Conservation (phyloP, 1,140 invertebrate species). For the Eupristina koningsbergeri region DNA sequence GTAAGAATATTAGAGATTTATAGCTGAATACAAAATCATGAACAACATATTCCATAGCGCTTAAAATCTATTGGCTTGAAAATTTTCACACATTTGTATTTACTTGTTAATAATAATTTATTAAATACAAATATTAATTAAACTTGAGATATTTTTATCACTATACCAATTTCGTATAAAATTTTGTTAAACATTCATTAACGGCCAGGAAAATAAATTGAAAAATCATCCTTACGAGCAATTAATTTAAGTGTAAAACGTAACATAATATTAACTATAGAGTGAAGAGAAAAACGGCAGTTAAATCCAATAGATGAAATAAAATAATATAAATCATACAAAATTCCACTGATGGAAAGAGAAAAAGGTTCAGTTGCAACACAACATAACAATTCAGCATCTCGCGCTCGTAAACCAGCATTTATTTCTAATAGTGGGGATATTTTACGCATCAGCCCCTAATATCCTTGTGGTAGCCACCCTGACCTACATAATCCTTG, state of each 20-base stretch:
- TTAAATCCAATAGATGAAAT: background rate
- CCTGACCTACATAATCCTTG: background rate
- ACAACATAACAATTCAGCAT: background rate
- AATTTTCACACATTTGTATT: too few species aligned
- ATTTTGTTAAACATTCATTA: background rate
- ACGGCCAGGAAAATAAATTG: background rate
- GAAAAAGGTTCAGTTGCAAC: background rate
- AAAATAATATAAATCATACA: background rate
- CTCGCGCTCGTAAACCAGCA: background rate
- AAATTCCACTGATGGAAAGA: background rate
- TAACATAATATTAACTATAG: background rate
- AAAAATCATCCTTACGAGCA: background rate
- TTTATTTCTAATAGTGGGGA: background rate
- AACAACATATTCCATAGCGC: too few species aligned
- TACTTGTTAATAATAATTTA: too few species aligned
- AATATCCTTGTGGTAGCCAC: background rate
- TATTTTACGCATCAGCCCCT: constrained; percentile 1
- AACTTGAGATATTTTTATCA: too few species aligned
- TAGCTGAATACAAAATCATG: too few species aligned
- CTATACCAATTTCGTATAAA: background rate
- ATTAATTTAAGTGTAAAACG: background rate
- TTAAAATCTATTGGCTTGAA: too few species aligned
- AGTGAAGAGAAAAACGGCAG: background rate
- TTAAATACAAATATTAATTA: too few species aligned
- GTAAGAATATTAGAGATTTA: background rate